Conservation (phyloP, 2,888 invertebrate species). For the Selenia dentaria region DNA sequence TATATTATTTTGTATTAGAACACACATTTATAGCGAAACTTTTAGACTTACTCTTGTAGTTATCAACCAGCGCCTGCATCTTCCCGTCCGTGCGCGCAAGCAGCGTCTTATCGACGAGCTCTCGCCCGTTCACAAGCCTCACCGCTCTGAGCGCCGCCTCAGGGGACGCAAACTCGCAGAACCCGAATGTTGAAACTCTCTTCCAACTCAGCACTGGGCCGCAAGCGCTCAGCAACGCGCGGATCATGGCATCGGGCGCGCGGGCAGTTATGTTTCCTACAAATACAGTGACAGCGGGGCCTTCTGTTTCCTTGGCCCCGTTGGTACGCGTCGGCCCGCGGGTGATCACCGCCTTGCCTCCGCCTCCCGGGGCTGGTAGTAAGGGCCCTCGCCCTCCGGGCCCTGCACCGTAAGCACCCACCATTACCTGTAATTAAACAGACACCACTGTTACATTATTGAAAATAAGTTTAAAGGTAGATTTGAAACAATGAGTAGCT, state of each 20-base stretch:
- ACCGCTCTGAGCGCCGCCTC: constrained; percentile 98
- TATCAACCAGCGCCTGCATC: constrained; percentile 96
- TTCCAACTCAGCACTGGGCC: constrained; percentile 99
- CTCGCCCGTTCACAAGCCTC: constrained; percentile 95
- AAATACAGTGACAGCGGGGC: constrained; percentile 98
- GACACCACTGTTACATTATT: too few relatives aligned
- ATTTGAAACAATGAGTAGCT: too few relatives aligned
- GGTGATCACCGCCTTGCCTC: constrained; percentile 49
- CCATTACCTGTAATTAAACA: constrained; percentile 74
- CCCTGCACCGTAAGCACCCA: constrained; percentile 63
- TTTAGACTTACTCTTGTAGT: constrained; percentile 93
- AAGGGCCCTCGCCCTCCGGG: constrained; percentile 45
- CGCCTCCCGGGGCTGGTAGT: constrained; percentile 49
- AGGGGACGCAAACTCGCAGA: constrained; percentile 97
- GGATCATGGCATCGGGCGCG: constrained; percentile 97
- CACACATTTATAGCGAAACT: too few relatives aligned
- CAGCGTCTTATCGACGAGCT: constrained; percentile 96
- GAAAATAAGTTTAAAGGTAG: too few relatives aligned
- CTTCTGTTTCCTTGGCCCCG: constrained; percentile 81
- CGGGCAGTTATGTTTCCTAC: constrained; percentile 92
- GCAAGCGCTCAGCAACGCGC: constrained; percentile 95
- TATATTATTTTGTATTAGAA: too few relatives aligned
- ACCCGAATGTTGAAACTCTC: constrained; percentile 98
- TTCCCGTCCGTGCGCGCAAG: constrained; percentile 99
- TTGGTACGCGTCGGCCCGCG: constrained; percentile 60